Evolutionary conservation across 1,140 invertebrate species (phyloP).

Genomic region (Aphelenchoides avenae): DNA sequence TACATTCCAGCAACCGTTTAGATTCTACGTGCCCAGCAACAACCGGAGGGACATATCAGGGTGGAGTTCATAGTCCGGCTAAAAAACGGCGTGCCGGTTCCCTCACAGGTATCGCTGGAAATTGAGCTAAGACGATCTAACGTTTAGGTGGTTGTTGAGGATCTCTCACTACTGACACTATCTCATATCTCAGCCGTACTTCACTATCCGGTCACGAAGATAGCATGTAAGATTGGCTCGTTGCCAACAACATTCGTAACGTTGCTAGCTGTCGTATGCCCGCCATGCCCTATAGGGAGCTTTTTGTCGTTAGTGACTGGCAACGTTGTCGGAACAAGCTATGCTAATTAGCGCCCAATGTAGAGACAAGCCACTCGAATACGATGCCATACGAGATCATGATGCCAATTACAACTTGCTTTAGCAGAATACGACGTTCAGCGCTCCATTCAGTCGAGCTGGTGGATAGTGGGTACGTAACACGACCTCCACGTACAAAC

Average conservation of each 20-base stretch:
- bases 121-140: background rate
- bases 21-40: background rate
- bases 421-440: conserved; percentile 22
- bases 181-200: conserved; percentile 25
- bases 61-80: no score
- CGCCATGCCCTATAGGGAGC: no score
- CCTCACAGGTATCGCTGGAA: conserved; percentile 4
- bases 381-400: background rate
- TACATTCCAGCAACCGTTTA: conserved; percentile 1
- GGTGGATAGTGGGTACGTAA: conserved; percentile 28
- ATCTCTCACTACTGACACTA: conserved; percentile 24
- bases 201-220: conserved; percentile 18
- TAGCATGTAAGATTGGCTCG: conserved; percentile 4
- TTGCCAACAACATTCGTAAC: no score
- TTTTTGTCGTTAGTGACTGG: no score
- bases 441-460: conserved; percentile 13
- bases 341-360: no score
- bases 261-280: no score
- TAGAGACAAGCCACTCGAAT: no score
- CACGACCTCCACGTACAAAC: no score
- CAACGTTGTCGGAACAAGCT: no score
- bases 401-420: conserved; percentile 10
- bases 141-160: conserved; percentile 21
- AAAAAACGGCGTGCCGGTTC: conserved; percentile 1
- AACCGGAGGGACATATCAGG: no score